These are phyloP conservation scores for Spodoptera picta DNA, from an alignment of 2,888 invertebrate species.

Conservation along the genomic window DNA sequence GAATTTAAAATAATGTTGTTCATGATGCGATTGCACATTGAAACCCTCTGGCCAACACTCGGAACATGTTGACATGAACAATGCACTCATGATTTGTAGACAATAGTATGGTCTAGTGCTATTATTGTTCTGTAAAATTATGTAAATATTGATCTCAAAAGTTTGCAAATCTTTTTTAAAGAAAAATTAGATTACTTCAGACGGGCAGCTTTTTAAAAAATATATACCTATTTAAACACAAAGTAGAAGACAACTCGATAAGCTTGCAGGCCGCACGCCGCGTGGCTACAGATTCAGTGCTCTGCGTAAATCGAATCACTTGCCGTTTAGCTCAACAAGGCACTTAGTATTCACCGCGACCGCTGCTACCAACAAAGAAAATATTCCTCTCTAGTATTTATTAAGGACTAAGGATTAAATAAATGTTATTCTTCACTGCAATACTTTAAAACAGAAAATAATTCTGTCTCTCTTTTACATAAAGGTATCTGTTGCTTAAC, in stretches of 20 bases:
- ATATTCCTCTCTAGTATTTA: conserved; percentile 3
- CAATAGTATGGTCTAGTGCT: neutral
- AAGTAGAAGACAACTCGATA: conserved; percentile 4
- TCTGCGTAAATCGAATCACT: conserved; percentile 32
- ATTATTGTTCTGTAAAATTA: too few species aligned
- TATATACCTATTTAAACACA: neutral
- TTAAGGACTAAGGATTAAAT: neutral
- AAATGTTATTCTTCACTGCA: too few species aligned
- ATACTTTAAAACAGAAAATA: too few species aligned
- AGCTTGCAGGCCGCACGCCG: conserved; percentile 6
- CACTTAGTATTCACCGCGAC: conserved; percentile 28
- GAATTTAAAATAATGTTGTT: conserved; percentile 58
- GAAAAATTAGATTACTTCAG: neutral
- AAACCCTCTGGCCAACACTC: conserved; percentile 14
- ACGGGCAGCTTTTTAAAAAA: neutral
- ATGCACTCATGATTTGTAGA: conserved; percentile 3
- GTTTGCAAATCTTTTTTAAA: too few species aligned
- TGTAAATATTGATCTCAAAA: too few species aligned
- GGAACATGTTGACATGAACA: neutral
- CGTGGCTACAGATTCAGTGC: conserved; percentile 14
- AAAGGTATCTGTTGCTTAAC: too few species aligned
- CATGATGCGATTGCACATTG: conserved; percentile 31
- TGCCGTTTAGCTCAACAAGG: conserved; percentile 15
- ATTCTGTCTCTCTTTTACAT: too few species aligned
- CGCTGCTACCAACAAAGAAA: conserved; percentile 11